These are phyloP conservation scores for Phrynosoma platyrhinos DNA, from an alignment of 2,113 vertebrate genomes.

Conservation along the genomic window DNA sequence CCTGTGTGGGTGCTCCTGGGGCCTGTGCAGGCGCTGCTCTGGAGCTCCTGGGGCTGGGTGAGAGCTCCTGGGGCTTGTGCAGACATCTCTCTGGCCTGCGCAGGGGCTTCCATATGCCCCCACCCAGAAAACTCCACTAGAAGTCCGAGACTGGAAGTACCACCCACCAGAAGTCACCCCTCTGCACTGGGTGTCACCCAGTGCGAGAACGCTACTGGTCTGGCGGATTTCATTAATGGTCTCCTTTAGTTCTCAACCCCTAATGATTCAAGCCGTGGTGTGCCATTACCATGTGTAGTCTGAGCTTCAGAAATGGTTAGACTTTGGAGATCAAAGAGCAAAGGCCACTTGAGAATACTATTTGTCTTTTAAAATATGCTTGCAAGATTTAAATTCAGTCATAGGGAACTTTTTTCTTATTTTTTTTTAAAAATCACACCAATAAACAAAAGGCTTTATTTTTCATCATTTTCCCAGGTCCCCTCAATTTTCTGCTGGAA, in stretches of 20 bases:
- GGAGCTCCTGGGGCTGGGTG: too few species aligned
- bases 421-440: slow-evolving; percentile 57
- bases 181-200: too few species aligned
- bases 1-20: too few species aligned
- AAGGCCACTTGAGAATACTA: slow-evolving; percentile 46
- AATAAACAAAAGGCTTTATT: slow-evolving; percentile 71
- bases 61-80: too few species aligned
- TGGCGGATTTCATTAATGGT: neutral
- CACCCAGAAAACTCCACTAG: too few species aligned
- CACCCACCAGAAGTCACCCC: too few species aligned
- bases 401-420: slow-evolving; percentile 14
- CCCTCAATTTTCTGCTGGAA: slow-evolving; percentile 67
- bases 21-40: too few species aligned
- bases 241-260: neutral
- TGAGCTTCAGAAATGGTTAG: slow-evolving; percentile 40
- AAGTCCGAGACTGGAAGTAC: too few species aligned
- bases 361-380: slow-evolving; percentile 55
- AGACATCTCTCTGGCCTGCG: too few species aligned
- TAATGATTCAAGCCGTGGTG: neutral
- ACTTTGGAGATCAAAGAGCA: slow-evolving; percentile 58
- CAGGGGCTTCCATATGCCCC: too few species aligned
- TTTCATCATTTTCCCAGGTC: slow-evolving; percentile 66
- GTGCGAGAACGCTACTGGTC: too few species aligned
- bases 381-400: slow-evolving; percentile 48
- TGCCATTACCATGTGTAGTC: neutral